Evolutionary conservation across 2,113 vertebrate genomes (phyloP).

Genomic region (Lasiurus cinereus): DNA sequence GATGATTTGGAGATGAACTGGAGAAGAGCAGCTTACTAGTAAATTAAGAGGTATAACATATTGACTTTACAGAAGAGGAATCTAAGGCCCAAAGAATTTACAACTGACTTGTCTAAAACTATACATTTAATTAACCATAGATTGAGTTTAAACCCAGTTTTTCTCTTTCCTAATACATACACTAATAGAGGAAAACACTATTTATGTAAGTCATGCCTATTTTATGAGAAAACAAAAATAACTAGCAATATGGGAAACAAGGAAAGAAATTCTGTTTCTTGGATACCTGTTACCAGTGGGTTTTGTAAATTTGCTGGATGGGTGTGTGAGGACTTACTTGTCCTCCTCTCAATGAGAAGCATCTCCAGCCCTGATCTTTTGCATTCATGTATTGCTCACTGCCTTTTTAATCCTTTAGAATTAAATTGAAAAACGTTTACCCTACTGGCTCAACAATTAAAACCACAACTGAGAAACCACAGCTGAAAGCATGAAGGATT

Average conservation of each 20-base stretch:
- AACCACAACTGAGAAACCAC: background rate
- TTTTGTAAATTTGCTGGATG: background rate
- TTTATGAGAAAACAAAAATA: conserved; percentile 6
- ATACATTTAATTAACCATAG: background rate
- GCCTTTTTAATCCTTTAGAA: conserved; percentile 6
- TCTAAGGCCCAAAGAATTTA: background rate
- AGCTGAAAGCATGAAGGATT: conserved; percentile 29
- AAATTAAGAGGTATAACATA: background rate
- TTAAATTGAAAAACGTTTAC: conserved; percentile 34
- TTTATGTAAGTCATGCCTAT: background rate
- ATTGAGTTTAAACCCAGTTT: background rate
- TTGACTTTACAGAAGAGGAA: background rate
- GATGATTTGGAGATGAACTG: conserved; percentile 3
- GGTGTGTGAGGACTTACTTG: background rate
- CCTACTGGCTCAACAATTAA: conserved; percentile 14
- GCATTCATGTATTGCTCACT: background rate
- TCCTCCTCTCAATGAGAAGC: background rate
- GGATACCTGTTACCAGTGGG: background rate
- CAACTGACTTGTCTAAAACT: background rate
- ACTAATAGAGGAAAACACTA: background rate
- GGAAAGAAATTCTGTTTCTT: background rate
- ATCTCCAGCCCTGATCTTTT: background rate
- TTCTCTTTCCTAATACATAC: background rate
- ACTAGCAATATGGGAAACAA: background rate
- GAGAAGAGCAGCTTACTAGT: background rate